phyloP scores from a whole-genome alignment of 1,140 invertebrate genomes.

The Ostrea edulis region DNA sequence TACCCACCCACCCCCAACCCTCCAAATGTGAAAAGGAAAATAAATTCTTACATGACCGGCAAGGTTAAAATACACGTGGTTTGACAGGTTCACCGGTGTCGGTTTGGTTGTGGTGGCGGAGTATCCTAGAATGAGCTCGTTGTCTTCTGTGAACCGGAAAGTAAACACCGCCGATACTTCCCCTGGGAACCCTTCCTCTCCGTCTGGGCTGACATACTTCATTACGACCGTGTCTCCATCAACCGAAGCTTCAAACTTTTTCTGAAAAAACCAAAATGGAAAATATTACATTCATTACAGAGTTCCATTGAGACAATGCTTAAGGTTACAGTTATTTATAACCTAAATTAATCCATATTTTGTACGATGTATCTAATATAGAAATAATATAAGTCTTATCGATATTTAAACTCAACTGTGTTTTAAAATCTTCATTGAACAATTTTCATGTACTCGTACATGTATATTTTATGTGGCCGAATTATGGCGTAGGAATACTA shows the following conservation, averaged over 20 bases:
- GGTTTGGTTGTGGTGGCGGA: constrained; percentile 86
- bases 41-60: constrained; percentile 85
- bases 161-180: constrained; percentile 82
- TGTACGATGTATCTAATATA: no score
- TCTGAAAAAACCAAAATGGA: constrained; percentile 13
- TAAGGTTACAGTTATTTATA: no score
- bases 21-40: neutral
- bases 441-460: no score
- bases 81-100: constrained; percentile 93
- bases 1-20: no score
- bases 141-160: constrained; percentile 88
- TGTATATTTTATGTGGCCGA: no score
- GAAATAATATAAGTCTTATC: no score
- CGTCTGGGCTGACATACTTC: constrained; percentile 85
- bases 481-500: no score
- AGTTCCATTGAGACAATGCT: neutral
- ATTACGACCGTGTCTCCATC: constrained; percentile 72
- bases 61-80: constrained; percentile 97
- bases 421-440: no score
- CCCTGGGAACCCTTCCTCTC: constrained; percentile 93
- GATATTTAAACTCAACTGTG: no score
- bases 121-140: constrained; percentile 87
- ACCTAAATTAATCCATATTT: no score
- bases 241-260: constrained; percentile 77
- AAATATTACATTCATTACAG: neutral